Base-by-base conservation (phyloP, 2,888 invertebrate genomes). In the Sinopyrophorus schimmeli region DNA sequence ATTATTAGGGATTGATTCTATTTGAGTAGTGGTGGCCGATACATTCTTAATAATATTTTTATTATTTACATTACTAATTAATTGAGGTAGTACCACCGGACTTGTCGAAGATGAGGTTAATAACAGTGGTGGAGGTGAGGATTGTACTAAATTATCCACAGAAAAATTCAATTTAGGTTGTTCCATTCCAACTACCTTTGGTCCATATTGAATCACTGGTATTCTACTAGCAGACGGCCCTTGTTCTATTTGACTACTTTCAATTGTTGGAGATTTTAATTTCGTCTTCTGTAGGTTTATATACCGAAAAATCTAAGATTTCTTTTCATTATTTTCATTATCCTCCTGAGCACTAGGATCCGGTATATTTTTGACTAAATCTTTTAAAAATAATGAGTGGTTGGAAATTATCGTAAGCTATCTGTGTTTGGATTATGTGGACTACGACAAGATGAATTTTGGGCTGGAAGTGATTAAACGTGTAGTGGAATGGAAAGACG, bases 401-500 rank as follows among this genome's bases (percentile, higher is more conserved):
- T 74, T 90, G 12, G 89, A 89, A 62, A 84, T 84, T 58, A 80
- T 89, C 12, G 82, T 86, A 0, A 84, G 86, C 63, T 87, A 86
- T 66, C 76, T 89, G 47, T 83, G 83, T 57, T 75, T 80, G 37
- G 81, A 83, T 68, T 81, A 81, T 62, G 78, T 81, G 32, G 83
- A 85, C 69, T 80, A 81, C 66, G 76, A 78, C 40, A 88, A 89
- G 71, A 87, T 91, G 70, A 84, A 88, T 63, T 91, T 91, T 70
- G 87, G 88, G 55, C 75, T 92, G 60, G 91, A 92, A 68, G 82
- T 92, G 30, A 86, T 92, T 37, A 89, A 89, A 66, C 81, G 89
- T 60, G 88, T 92, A 63, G 87, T 92, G 0, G 92, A 92, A 67
- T 92, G 91, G 86, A 92, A 89, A 65, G 91, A 92, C 72, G 75